Evolutionary conservation across 1,140 invertebrate genomes (phyloP).

Genomic region (Chrysomallon squamiferum): DNA sequence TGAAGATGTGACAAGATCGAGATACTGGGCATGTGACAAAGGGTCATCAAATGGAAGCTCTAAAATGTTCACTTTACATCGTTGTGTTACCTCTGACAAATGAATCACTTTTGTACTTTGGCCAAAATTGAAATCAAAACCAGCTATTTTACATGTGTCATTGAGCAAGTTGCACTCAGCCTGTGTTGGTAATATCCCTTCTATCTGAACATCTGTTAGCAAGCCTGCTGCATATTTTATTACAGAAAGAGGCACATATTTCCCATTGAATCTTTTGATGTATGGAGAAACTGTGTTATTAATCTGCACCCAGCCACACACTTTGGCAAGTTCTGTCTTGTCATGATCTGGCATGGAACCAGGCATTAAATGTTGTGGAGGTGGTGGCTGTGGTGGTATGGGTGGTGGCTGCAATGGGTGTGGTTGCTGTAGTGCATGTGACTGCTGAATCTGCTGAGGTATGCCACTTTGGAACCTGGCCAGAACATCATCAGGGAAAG

Average conservation of each 20-base stretch:
- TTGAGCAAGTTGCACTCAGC: conserved; percentile 54
- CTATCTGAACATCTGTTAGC: conserved; percentile 33
- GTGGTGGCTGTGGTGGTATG: background rate
- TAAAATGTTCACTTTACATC: conserved; percentile 42
- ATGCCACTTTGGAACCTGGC: conserved; percentile 70
- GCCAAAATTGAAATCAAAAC: conserved; percentile 54
- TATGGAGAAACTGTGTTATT: conserved; percentile 94
- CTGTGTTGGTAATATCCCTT: conserved; percentile 36
- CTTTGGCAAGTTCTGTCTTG: conserved; percentile 18
- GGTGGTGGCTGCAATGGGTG: conserved; percentile 4
- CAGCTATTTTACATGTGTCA: conserved; percentile 52
- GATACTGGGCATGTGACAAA: conserved; percentile 54
- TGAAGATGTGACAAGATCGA: conserved; percentile 24
- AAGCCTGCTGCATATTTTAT: conserved; percentile 58
- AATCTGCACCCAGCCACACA: conserved; percentile 90
- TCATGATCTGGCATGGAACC: conserved; percentile 10
- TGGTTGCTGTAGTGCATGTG: background rate
- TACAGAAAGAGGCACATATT: conserved; percentile 88
- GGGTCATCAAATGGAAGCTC: conserved; percentile 56
- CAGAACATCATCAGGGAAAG: conserved; percentile 81
- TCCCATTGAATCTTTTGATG: conserved; percentile 72
- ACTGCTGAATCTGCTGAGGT: conserved; percentile 21
- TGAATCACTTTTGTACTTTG: conserved; percentile 53
- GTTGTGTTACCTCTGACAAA: conserved; percentile 40
- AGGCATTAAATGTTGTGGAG: too few relatives aligned